A percentile compares a stretch with the other conserved stretches of the same genome.
Conservation (phyloP, 2,113 vertebrate genomes). For the Ciconia stormi region DNA sequence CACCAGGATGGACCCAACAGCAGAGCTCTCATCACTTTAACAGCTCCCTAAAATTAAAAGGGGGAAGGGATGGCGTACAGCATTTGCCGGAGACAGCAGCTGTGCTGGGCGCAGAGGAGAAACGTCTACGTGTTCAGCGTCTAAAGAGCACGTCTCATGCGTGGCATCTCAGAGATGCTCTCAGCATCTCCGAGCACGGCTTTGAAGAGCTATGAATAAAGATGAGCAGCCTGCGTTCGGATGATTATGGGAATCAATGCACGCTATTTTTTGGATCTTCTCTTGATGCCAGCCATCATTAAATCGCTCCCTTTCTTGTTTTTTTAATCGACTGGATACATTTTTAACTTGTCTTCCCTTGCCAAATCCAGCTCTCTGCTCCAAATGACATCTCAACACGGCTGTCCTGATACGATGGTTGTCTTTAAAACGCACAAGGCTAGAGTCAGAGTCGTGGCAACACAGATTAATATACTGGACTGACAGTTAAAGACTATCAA, state of each 20-base stretch:
- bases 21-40: not conserved
- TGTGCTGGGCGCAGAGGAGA: not conserved
- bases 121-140: not conserved
- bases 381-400: rapidly evolving
- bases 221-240: conserved; percentile 44
- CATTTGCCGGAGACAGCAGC: not conserved
- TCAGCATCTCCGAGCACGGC: not conserved
- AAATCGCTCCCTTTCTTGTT: not conserved
- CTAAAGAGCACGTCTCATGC: not conserved
- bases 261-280: not conserved
- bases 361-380: not conserved
- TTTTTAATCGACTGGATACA: conserved; percentile 7
- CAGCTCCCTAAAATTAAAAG: not conserved
- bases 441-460: not conserved
- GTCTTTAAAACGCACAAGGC: not conserved
- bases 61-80: not conserved
- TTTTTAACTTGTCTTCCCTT: conserved; percentile 30
- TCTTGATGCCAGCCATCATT: conserved; percentile 35
- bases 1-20: not conserved
- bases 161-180: not conserved
- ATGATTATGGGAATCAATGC: conserved; percentile 45
- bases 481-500: not conserved
- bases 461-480: not conserved
- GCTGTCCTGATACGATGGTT: not conserved
- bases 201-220: conserved; percentile 55